Percentiles rank a stretch among this genome's conserved stretches.
Evolutionary conservation across 2,888 invertebrate species (phyloP).

Genomic region (Parelbella ahira): DNA sequence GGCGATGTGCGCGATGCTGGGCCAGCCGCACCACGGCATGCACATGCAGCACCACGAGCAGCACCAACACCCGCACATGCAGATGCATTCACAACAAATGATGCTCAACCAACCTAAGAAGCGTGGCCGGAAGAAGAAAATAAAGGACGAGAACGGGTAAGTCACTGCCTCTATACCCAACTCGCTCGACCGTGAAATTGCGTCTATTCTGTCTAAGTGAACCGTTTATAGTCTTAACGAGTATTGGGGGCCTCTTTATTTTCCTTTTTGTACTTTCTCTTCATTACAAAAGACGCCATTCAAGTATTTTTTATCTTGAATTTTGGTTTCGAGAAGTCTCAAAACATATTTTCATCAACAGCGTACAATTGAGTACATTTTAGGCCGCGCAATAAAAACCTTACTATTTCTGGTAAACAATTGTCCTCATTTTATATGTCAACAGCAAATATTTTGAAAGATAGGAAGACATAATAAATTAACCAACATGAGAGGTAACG

Average conservation of each 20-base stretch:
- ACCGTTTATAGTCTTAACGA: constrained; percentile 14
- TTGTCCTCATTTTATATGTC: neutral
- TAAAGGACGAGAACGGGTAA: constrained; percentile 83
- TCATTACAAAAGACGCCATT: constrained; percentile 20
- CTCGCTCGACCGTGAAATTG: constrained; percentile 15
- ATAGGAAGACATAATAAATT: no score
- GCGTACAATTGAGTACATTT: constrained; percentile 1
- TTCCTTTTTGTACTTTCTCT: constrained; percentile 22
- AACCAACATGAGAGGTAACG: constrained; percentile 1
- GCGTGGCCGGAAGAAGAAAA: constrained; percentile 92
- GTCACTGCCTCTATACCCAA: constrained; percentile 32
- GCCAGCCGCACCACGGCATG: constrained; percentile 50
- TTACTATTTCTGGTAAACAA: constrained; percentile 1
- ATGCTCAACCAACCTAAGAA: constrained; percentile 86
- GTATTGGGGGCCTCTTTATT: constrained; percentile 13
- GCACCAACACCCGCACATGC: constrained; percentile 47
- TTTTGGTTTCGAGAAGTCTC: constrained; percentile 9
- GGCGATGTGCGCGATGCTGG: constrained; percentile 80
- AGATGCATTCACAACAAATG: constrained; percentile 66
- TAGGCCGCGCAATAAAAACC: neutral
- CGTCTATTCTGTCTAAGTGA: constrained; percentile 10
- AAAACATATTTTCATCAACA: constrained; percentile 2
- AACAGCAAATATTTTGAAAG: no score
- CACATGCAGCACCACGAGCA: constrained; percentile 59
- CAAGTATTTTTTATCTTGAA: constrained; percentile 5